Evolutionary conservation across 1,140 invertebrate genomes (phyloP).

Genomic region (Antheraea pernyi): DNA sequence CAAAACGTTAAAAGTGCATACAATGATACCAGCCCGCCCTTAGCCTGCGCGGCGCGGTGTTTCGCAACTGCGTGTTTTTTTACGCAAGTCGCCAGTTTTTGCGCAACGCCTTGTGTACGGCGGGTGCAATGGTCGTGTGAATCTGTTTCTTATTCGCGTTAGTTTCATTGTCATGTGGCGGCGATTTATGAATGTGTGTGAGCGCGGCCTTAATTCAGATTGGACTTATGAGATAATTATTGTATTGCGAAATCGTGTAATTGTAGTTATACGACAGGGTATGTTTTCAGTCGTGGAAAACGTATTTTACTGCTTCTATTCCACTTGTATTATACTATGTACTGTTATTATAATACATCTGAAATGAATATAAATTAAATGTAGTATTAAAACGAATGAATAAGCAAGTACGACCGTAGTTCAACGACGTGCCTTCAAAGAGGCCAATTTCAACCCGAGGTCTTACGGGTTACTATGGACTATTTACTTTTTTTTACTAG

Average conservation of each 20-base stretch:
- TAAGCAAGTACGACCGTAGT: too few species aligned
- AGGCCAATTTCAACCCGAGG: too few species aligned
- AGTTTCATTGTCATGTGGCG: constrained; percentile 48
- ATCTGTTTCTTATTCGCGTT: constrained; percentile 43
- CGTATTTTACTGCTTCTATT: neutral
- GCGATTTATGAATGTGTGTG: constrained; percentile 25
- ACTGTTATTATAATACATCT: too few species aligned
- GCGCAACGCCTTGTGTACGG: constrained; percentile 17
- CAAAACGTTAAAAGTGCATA: neutral
- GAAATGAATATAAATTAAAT: too few species aligned
- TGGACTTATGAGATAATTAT: constrained; percentile 19
- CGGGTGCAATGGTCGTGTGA: constrained; percentile 46
- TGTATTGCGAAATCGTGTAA: constrained; percentile 18
- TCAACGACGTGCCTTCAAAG: too few species aligned
- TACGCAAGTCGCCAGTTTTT: constrained; percentile 31
- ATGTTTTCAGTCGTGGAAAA: neutral
- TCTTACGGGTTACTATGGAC: too few species aligned
- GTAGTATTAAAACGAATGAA: too few species aligned
- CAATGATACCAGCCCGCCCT: constrained; percentile 30
- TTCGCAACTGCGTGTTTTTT: constrained; percentile 30
- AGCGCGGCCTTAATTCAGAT: constrained; percentile 28
- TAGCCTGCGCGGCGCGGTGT: constrained; percentile 17
- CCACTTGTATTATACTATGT: too few species aligned
- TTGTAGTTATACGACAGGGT: neutral
- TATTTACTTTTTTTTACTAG: too few species aligned